phyloP scores from a whole-genome alignment of 2,888 invertebrate species.

The Melolontha melolontha region DNA sequence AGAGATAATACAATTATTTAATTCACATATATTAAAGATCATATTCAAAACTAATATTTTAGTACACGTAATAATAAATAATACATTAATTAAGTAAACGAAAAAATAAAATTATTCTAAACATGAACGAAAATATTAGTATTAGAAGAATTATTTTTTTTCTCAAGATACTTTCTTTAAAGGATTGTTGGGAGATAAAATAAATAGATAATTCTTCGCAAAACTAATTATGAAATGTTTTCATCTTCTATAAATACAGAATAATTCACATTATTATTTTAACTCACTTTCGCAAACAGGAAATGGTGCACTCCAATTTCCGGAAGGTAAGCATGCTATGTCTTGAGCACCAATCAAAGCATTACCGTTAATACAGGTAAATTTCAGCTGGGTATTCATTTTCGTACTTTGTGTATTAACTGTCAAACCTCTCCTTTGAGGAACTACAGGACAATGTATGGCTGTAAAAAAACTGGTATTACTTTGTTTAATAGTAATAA shows the following conservation, averaged over 20 bases:
- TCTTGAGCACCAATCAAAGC: constrained; percentile 82
- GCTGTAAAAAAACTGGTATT: constrained; percentile 62
- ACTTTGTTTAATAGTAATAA: constrained; percentile 7
- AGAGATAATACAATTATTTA: background rate
- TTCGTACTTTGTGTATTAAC: constrained; percentile 79
- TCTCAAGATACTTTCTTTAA: too few species aligned
- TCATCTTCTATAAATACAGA: too few species aligned
- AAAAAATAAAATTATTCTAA: too few species aligned
- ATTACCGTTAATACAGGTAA: constrained; percentile 85
- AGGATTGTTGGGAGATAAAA: too few species aligned
- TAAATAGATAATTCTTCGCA: too few species aligned
- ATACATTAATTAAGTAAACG: background rate
- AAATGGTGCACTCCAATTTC: constrained; percentile 86
- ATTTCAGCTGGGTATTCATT: constrained; percentile 79
- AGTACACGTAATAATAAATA: constrained; percentile 1
- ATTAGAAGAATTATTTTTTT: too few species aligned
- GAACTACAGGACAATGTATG: constrained; percentile 83
- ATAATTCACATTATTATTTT: background rate
- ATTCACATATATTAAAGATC: background rate
- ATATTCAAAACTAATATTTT: background rate
- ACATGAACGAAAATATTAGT: too few species aligned
- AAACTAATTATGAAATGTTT: too few species aligned
- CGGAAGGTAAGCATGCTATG: constrained; percentile 82
- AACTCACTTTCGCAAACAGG: constrained; percentile 85
- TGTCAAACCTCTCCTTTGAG: constrained; percentile 79